phyloP scores from a whole-genome alignment of 2,797 vertebrate species.

The Channa striata region DNA sequence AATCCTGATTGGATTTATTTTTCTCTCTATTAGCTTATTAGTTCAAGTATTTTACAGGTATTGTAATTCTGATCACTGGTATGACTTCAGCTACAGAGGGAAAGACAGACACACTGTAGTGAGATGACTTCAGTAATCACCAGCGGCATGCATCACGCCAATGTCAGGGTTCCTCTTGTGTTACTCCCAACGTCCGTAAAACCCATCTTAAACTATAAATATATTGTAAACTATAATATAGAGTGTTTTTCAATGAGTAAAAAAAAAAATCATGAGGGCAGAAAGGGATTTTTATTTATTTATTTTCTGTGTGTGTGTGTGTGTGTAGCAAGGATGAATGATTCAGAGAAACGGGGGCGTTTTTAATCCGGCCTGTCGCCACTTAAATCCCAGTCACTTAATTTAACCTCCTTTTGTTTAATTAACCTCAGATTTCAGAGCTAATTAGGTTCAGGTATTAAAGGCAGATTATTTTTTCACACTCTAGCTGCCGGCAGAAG shows the following conservation, averaged over 20 bases:
- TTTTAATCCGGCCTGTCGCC: slow-evolving; percentile 74
- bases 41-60: slow-evolving; percentile 60
- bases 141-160: neutral
- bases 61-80: slow-evolving; percentile 51
- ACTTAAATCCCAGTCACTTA: slow-evolving; percentile 82
- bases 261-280: slow-evolving; percentile 44
- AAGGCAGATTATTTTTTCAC: slow-evolving; percentile 67
- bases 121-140: slow-evolving; percentile 56
- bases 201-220: neutral
- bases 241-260: slow-evolving; percentile 12
- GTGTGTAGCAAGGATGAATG: slow-evolving; percentile 62
- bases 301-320: slow-evolving; percentile 12
- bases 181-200: neutral
- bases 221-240: neutral
- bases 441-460: slow-evolving; percentile 84
- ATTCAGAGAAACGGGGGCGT: slow-evolving; percentile 66
- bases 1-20: slow-evolving; percentile 52
- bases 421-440: slow-evolving; percentile 83
- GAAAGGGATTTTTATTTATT: slow-evolving; percentile 43
- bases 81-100: slow-evolving; percentile 41
- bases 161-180: neutral
- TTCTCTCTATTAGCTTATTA: slow-evolving; percentile 54
- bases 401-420: slow-evolving; percentile 84
- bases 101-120: slow-evolving; percentile 38
- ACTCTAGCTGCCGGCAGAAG: slow-evolving; percentile 57